Evolutionary conservation across 2,113 vertebrate species (phyloP), one percentile per base, ranked within the genome.

Genomic region (Perca schrenkii): DNA sequence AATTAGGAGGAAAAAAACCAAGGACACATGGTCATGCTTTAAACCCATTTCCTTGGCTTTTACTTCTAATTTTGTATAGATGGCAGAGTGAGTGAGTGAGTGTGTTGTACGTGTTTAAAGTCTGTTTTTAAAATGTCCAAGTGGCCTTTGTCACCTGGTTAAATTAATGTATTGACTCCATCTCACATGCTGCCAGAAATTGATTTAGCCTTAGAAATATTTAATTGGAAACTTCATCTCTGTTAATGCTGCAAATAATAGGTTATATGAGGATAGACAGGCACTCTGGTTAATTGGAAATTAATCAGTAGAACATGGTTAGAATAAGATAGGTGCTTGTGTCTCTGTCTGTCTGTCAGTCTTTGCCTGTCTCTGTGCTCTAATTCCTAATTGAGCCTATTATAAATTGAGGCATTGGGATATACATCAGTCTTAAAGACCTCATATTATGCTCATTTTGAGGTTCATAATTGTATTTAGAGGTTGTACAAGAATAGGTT

Each of bases 181-280:
- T 79, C 40, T 77, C 49, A 40, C 31, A 85, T 12, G 57, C 75
- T 22, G 43, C 49, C 83, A 81, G 58, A 49, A 60, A 84, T 66
- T 70, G 71, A 68, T 82, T 87, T 47, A 49, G 40, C 71, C 25
- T 80, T 36, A 49, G 47, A 86, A 79, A 84, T 79, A 83, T 78
- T 85, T 90, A 89, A 87, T 79, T 87, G 63, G 61, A 86, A 86
- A 80, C 72, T 62, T 77, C 28, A 73, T 87, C 69, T 56, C 34
- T 19, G 53, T 70, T 83, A 77, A 76, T 77, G 69, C 76, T 66
- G 78, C 72, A 77, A 77, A 88, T 50, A 77, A 47, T 76, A 70
- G 78, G 72, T 75, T 87, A 75, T 81, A 60, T 21, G 40, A 80
- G 67, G 79, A 85, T 78, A 91, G 84, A 84, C 76, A 86, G 60